Evolutionary conservation across 2,113 vertebrate species (phyloP).

Genomic region (Conger conger): DNA sequence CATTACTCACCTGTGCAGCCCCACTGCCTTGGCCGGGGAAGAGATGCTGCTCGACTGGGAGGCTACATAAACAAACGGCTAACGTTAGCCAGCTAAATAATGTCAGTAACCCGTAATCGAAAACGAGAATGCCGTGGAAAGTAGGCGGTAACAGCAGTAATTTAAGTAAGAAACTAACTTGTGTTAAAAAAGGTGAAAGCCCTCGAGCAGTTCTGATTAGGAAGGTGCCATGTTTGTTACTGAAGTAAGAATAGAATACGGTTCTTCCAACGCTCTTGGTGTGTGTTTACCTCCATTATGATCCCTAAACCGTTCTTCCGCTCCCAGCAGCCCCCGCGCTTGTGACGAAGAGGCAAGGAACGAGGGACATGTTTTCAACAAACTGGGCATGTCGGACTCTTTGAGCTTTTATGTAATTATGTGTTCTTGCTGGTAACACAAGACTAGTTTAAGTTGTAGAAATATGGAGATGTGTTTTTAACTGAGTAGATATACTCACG

Average conservation of each 20-base stretch:
- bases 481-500: too few species aligned
- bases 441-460: too few species aligned
- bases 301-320: slow-evolving; percentile 46
- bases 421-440: too few species aligned
- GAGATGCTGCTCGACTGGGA: not conserved
- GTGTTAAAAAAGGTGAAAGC: too few species aligned
- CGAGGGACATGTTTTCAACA: not conserved
- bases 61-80: not conserved
- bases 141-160: not conserved
- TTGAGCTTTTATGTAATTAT: not conserved
- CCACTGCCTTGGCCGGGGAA: slow-evolving; percentile 33
- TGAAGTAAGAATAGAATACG: not conserved
- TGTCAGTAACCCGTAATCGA: not conserved
- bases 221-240: not conserved
- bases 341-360: not conserved
- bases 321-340: slow-evolving; percentile 64
- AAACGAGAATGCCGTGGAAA: not conserved
- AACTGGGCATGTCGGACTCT: not conserved
- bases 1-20: slow-evolving; percentile 62
- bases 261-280: not conserved
- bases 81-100: not conserved
- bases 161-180: not conserved
- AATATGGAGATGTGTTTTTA: too few species aligned
- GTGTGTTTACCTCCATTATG: slow-evolving; percentile 25
- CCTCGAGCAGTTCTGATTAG: not conserved